Percentiles rank a stretch among this genome's conserved stretches.
These are phyloP conservation scores for Scleropages formosus DNA, from an alignment of 2,797 vertebrate species.

Conservation along the genomic window DNA sequence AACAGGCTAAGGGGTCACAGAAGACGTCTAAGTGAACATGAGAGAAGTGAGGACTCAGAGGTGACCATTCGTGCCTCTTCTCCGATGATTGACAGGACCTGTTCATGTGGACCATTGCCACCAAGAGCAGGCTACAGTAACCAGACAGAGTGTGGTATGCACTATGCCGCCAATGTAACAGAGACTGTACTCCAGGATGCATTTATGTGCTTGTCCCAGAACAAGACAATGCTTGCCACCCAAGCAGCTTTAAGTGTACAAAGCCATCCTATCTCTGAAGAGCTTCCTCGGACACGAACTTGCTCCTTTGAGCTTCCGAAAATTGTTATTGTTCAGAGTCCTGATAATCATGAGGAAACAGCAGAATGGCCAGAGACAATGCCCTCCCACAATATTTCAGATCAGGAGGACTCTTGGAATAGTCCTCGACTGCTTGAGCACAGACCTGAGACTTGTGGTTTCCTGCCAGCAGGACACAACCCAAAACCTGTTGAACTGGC, in stretches of 20 bases:
- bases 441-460: conserved; percentile 37
- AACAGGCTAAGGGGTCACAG: conserved; percentile 63
- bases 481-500: conserved; percentile 84
- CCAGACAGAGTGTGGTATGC: conserved; percentile 70
- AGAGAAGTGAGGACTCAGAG: conserved; percentile 58
- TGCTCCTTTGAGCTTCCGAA: conserved; percentile 90
- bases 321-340: conserved; percentile 95
- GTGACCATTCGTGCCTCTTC: conserved; percentile 40
- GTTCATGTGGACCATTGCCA: conserved; percentile 5
- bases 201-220: conserved; percentile 89
- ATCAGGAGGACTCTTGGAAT: conserved; percentile 60
- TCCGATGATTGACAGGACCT: conserved; percentile 43
- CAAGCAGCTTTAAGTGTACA: conserved; percentile 74
- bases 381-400: conserved; percentile 51
- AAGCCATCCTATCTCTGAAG: conserved; percentile 53
- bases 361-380: conserved; percentile 75
- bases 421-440: conserved; percentile 50
- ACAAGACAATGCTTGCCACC: conserved; percentile 74
- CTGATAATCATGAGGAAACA: conserved; percentile 76
- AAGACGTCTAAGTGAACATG: conserved; percentile 51
- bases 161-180: conserved; percentile 90
- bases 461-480: conserved; percentile 42
- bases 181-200: conserved; percentile 95
- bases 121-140: conserved; percentile 35
- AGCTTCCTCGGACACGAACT: conserved; percentile 57